These are phyloP conservation scores for Drosophila longiperda DNA, from an alignment of 2,888 invertebrate species.

Conservation along the genomic window DNA sequence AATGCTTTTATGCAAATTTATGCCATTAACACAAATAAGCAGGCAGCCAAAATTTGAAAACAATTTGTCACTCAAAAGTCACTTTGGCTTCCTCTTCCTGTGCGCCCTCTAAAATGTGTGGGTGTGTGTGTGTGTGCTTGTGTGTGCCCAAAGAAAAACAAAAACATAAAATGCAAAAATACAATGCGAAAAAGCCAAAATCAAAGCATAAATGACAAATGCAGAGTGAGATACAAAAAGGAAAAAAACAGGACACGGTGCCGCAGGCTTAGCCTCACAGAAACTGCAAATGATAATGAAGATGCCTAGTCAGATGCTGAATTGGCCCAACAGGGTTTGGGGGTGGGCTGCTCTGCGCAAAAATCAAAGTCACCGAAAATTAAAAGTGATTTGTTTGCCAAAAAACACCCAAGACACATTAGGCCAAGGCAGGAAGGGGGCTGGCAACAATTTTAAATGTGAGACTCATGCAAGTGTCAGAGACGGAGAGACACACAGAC, in stretches of 20 bases:
- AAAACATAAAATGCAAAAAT: conserved; percentile 14
- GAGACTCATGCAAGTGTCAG: conserved; percentile 73
- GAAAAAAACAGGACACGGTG: conserved; percentile 9
- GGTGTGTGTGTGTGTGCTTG: conserved; percentile 21
- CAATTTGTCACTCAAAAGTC: conserved; percentile 82
- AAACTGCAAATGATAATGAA: conserved; percentile 67
- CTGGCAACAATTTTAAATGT: conserved; percentile 64
- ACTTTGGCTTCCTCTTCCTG: conserved; percentile 60
- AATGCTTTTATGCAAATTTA: conserved; percentile 82
- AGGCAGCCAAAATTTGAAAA: conserved; percentile 77
- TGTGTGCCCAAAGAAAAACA: conserved; percentile 28
- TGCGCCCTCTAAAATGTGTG: conserved; percentile 28
- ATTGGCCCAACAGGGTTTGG: conserved; percentile 27
- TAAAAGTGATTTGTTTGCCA: conserved; percentile 82
- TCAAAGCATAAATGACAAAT: conserved; percentile 75
- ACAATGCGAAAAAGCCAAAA: conserved; percentile 51
- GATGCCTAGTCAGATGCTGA: conserved; percentile 69
- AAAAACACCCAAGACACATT: conserved; percentile 75
- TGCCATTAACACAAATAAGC: conserved; percentile 82
- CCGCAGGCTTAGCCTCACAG: conserved; percentile 30
- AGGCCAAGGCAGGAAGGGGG: conserved; percentile 17
- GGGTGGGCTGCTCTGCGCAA: conserved; percentile 35
- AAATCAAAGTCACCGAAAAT: conserved; percentile 81
- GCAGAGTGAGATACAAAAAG: conserved; percentile 42
- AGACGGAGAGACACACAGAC: conserved; percentile 2